A percentile compares a stretch with the other conserved stretches of the same genome.
phyloP scores from a whole-genome alignment of 2,888 invertebrate species.

The Tubulanus polymorphus region DNA sequence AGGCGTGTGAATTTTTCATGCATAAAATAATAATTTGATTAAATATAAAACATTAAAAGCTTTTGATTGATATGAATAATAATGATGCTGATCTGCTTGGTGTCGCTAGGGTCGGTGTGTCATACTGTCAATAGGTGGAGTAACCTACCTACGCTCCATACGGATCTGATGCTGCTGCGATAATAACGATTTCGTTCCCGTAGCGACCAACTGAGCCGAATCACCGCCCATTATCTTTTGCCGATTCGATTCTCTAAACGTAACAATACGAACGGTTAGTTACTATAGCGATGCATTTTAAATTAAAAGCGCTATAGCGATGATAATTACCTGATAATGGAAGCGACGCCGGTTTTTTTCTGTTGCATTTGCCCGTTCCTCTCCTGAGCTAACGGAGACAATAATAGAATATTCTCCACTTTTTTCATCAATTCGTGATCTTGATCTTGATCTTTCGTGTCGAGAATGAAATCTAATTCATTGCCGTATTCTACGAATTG shows the following conservation, averaged over 20 bases:
- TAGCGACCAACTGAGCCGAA: constrained; percentile 78
- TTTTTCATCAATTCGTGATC: neutral
- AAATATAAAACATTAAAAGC: too few relatives aligned
- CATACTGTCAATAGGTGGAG: too few relatives aligned
- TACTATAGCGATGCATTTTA: neutral
- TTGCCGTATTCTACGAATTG: constrained; percentile 64
- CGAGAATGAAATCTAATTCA: constrained; percentile 35
- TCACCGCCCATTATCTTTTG: constrained; percentile 88
- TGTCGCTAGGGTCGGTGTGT: too few relatives aligned
- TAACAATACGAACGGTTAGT: neutral
- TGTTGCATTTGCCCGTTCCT: constrained; percentile 52
- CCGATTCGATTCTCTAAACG: constrained; percentile 77
- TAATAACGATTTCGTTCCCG: constrained; percentile 76
- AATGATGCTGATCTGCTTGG: too few relatives aligned
- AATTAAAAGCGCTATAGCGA: neutral
- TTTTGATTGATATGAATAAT: too few relatives aligned
- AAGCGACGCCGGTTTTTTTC: constrained; percentile 72
- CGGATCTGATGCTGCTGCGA: constrained; percentile 80
- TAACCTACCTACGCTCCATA: constrained; percentile 63
- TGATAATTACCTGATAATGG: constrained; percentile 76
- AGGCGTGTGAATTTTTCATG: too few relatives aligned
- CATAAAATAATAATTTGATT: too few relatives aligned
- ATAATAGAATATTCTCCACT: constrained; percentile 26
- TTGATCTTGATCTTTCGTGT: constrained; percentile 26
- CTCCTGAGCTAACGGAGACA: constrained; percentile 29